These are phyloP conservation scores for Agonopterix heracliana DNA, from an alignment of 2,888 invertebrate genomes.

Conservation along the genomic window DNA sequence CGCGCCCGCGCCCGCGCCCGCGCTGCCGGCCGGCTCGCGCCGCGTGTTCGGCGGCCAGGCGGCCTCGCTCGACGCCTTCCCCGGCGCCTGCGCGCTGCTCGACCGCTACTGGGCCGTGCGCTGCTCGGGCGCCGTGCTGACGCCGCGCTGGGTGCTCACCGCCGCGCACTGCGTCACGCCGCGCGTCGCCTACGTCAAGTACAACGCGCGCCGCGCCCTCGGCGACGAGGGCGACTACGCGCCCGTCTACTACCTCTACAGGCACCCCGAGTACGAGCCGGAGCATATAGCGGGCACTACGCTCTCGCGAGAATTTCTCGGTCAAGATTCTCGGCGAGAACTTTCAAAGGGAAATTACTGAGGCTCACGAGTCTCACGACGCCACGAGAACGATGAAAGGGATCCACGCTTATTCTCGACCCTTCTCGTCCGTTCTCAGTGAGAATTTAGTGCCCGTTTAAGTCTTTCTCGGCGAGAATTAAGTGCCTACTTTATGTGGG, in stretches of 20 bases:
- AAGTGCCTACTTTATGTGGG: no score
- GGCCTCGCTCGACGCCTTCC: slow-evolving; percentile 11
- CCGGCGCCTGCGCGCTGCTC: slow-evolving; percentile 40
- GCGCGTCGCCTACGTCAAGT: slow-evolving; percentile 44
- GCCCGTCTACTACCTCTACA: slow-evolving; percentile 41
- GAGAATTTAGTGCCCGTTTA: background rate
- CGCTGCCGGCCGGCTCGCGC: slow-evolving; percentile 23
- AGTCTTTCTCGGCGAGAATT: no score
- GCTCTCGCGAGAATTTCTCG: no score
- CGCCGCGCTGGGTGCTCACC: slow-evolving; percentile 54
- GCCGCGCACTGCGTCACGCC: slow-evolving; percentile 58
- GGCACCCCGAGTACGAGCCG: slow-evolving; percentile 44
- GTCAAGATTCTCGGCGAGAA: no score
- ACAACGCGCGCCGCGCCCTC: slow-evolving; percentile 38
- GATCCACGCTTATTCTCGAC: no score
- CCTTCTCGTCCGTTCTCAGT: no score
- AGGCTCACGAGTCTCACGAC: background rate
- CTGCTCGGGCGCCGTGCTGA: slow-evolving; percentile 48
- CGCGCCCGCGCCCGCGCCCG: slow-evolving; percentile 25
- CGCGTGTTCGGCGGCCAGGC: slow-evolving; percentile 52
- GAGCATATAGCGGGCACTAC: no score
- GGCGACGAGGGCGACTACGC: slow-evolving; percentile 30
- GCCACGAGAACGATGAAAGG: no score
- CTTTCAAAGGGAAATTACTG: background rate
- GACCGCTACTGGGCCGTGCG: slow-evolving; percentile 46